phyloP scores from a whole-genome alignment of 2,888 invertebrate genomes.

The Orthonychiurus folsomi region DNA sequence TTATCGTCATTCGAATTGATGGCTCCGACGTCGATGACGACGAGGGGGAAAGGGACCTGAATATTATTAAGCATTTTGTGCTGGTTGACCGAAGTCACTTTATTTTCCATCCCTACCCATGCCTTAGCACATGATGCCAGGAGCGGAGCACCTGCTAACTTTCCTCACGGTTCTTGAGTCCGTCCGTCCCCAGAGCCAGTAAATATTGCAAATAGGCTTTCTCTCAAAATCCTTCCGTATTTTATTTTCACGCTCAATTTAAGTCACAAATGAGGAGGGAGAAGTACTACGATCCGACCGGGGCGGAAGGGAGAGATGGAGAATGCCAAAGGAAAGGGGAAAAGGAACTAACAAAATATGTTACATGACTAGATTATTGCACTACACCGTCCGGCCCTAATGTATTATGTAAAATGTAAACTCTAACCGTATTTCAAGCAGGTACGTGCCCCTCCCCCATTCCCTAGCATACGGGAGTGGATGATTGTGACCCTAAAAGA shows the following conservation, averaged over 20 bases:
- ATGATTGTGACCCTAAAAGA: no score
- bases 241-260: conserved; percentile 1
- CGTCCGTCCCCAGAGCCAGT: background rate
- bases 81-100: background rate
- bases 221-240: background rate
- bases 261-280: background rate
- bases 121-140: no score
- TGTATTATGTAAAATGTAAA: background rate
- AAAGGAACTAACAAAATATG: background rate
- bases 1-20: no score
- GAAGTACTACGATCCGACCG: no score
- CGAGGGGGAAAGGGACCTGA: no score
- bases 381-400: background rate
- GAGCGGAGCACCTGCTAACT: background rate
- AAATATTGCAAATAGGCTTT: background rate
- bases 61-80: no score
- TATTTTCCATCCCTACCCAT: background rate
- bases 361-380: background rate
- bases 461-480: background rate
- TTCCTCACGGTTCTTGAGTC: background rate
- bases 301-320: no score
- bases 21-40: no score
- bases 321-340: no score
- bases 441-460: background rate
- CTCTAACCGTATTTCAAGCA: background rate